phyloP scores from a whole-genome alignment of 2,888 invertebrate species.

The Drosophila mimetica region DNA sequence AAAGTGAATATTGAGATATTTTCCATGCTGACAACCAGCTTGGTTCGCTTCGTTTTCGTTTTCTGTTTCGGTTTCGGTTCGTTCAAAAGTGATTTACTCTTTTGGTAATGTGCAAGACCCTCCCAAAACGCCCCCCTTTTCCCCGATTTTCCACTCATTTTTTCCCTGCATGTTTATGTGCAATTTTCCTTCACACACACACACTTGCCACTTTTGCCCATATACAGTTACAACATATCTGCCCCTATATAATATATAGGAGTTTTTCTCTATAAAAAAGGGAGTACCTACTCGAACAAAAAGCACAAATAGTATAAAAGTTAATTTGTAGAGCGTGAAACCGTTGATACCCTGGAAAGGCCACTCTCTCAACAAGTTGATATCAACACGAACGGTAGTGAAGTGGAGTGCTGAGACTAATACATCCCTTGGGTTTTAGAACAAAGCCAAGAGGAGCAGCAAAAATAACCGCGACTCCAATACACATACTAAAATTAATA shows the following conservation, averaged over 20 bases:
- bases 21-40: slow-evolving; percentile 44
- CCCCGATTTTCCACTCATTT: background rate
- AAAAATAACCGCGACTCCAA: background rate
- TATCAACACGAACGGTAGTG: too few relatives aligned
- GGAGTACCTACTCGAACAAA: background rate
- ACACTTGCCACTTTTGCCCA: slow-evolving; percentile 9
- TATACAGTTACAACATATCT: slow-evolving; percentile 20
- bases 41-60: slow-evolving; percentile 20
- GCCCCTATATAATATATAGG: slow-evolving; percentile 18
- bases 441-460: background rate
- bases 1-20: slow-evolving; percentile 70
- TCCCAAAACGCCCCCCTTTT: background rate
- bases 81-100: slow-evolving; percentile 67
- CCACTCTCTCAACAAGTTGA: slow-evolving; percentile 15
- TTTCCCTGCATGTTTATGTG: slow-evolving; percentile 28
- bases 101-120: slow-evolving; percentile 53
- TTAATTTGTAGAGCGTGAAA: background rate
- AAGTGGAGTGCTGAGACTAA: too few relatives aligned
- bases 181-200: slow-evolving; percentile 29
- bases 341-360: slow-evolving; percentile 18
- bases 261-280: slow-evolving; percentile 1
- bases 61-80: slow-evolving; percentile 31
- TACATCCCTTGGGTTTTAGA: slow-evolving; percentile 2
- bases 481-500: background rate
- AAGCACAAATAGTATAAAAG: slow-evolving; percentile 2